Evolutionary conservation across 1,140 invertebrate species (phyloP).

Genomic region (Drosophila saltans): DNA sequence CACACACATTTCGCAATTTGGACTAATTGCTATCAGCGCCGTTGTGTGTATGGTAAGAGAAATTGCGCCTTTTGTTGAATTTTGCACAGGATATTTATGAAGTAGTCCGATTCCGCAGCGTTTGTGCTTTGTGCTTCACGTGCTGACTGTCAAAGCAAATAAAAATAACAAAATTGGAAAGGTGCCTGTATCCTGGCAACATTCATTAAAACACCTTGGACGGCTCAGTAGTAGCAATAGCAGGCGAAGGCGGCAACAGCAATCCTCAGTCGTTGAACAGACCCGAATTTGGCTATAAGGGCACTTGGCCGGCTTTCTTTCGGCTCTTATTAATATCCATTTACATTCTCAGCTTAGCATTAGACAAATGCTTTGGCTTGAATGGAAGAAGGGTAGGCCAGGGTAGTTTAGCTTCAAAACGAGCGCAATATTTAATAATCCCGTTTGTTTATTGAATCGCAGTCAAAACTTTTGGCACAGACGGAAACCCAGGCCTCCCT

Average conservation of each 20-base stretch:
- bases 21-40: constrained; percentile 8
- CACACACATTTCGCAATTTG: constrained; percentile 16
- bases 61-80: neutral
- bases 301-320: constrained; percentile 15
- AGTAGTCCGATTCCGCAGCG: constrained; percentile 38
- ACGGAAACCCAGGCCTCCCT: constrained; percentile 62
- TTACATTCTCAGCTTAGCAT: constrained; percentile 47
- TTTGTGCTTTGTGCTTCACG: constrained; percentile 73
- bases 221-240: constrained; percentile 26
- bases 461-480: constrained; percentile 79
- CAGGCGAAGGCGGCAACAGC: constrained; percentile 26
- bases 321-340: constrained; percentile 67
- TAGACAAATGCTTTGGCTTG: constrained; percentile 41
- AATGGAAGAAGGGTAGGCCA: no score
- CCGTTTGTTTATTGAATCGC: constrained; percentile 81
- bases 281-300: constrained; percentile 42
- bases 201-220: constrained; percentile 81
- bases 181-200: constrained; percentile 82
- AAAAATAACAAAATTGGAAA: constrained; percentile 81
- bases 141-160: constrained; percentile 81
- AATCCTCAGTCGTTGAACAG: constrained; percentile 26
- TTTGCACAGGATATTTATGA: neutral
- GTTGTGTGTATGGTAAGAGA: neutral
- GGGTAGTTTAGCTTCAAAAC: constrained; percentile 37
- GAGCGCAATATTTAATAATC: constrained; percentile 78